Evolutionary conservation across 1,140 invertebrate genomes (phyloP).

Genomic region (Pemphigus obesinymphae): DNA sequence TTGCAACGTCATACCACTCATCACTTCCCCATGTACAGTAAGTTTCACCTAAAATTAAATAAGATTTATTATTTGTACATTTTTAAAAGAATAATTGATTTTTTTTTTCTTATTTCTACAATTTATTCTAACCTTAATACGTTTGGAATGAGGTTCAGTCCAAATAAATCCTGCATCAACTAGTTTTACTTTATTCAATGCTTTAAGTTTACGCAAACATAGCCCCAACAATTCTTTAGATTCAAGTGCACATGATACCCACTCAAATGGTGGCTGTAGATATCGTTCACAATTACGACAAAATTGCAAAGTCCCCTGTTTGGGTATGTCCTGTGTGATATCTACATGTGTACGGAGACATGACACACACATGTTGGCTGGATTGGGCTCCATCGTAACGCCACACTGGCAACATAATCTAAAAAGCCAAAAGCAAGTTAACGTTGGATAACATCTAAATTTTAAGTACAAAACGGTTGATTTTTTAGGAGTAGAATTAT

Average conservation of each 20-base stretch:
- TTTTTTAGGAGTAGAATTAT: not conserved
- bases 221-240: constrained; percentile 87
- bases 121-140: constrained; percentile 73
- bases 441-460: not conserved
- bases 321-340: constrained; percentile 94
- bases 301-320: constrained; percentile 83
- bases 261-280: constrained; percentile 86
- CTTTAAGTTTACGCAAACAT: constrained; percentile 92
- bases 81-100: too few relatives aligned
- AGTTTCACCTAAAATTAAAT: constrained; percentile 70
- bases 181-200: constrained; percentile 81
- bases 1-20: constrained; percentile 74
- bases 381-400: constrained; percentile 82
- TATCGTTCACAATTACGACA: constrained; percentile 92
- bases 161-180: constrained; percentile 96
- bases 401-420: constrained; percentile 80
- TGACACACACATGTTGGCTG: constrained; percentile 93
- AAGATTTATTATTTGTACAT: too few relatives aligned
- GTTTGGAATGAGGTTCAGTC: constrained; percentile 98
- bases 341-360: constrained; percentile 88
- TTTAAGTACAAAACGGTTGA: not conserved
- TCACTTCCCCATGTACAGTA: constrained; percentile 92
- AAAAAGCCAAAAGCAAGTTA: constrained; percentile 45
- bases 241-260: constrained; percentile 84
- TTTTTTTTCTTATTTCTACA: not conserved